These are phyloP conservation scores for Prionailurus viverrinus DNA, from an alignment of 2,113 vertebrate genomes.

Conservation along the genomic window DNA sequence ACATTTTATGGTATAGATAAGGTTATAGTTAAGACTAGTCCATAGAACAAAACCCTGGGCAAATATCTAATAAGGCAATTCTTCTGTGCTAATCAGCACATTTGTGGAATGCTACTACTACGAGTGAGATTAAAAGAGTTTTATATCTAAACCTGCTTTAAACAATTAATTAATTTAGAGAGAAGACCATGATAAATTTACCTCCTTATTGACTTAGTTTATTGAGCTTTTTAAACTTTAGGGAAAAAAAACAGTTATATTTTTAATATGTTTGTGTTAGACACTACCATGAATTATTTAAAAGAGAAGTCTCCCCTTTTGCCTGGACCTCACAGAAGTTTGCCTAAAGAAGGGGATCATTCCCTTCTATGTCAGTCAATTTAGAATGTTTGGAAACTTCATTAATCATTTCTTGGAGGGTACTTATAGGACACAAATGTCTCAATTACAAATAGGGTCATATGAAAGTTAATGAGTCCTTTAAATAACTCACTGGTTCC, in stretches of 20 bases:
- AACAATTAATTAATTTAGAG: neutral
- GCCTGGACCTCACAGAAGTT: constrained; percentile 48
- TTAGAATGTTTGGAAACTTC: constrained; percentile 71
- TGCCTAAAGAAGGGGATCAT: constrained; percentile 54
- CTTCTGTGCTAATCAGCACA: neutral
- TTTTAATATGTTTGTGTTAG: constrained; percentile 29
- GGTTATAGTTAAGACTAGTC: neutral
- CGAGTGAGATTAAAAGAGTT: neutral
- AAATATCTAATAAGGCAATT: neutral
- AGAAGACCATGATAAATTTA: constrained; percentile 31
- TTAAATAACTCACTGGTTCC: constrained; percentile 81
- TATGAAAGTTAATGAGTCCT: constrained; percentile 84
- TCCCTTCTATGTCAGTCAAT: constrained; percentile 65
- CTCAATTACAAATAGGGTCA: constrained; percentile 85
- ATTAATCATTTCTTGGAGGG: constrained; percentile 82
- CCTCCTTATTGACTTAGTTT: neutral
- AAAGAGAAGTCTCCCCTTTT: neutral
- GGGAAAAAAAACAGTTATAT: constrained; percentile 24
- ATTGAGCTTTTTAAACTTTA: constrained; percentile 59
- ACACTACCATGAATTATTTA: constrained; percentile 27
- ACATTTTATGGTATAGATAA: neutral
- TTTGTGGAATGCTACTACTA: neutral
- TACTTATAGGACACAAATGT: constrained; percentile 74
- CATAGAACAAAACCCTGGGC: neutral
- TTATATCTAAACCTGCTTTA: neutral